Conservation (phyloP, 2,797 vertebrate species). For the Chaunax sp. region DNA sequence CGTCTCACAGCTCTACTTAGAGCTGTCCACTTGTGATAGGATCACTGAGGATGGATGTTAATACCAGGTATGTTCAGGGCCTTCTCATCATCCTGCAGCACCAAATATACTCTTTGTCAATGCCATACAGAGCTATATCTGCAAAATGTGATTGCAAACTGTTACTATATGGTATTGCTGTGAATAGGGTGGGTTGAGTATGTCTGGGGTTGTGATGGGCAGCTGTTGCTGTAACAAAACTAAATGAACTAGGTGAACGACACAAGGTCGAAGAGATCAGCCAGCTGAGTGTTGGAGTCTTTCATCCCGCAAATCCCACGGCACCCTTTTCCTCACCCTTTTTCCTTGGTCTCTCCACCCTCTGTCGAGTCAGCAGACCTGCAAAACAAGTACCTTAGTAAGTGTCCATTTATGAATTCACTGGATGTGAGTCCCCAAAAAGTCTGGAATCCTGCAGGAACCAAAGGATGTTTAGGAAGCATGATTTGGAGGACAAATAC, state of each 20-base stretch:
- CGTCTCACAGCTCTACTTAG: too few species aligned
- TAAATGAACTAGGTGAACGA: slow-evolving; percentile 24
- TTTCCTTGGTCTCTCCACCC: not conserved
- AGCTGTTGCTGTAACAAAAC: slow-evolving; percentile 46
- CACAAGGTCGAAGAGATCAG: slow-evolving; percentile 57
- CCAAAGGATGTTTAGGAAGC: not conserved
- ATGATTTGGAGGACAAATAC: not conserved
- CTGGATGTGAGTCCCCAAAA: not conserved
- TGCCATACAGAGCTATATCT: not conserved
- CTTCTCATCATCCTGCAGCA: not conserved
- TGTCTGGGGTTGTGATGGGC: slow-evolving; percentile 25
- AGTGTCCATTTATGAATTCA: not conserved
- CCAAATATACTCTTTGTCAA: not conserved
- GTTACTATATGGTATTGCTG: slow-evolving; percentile 24
- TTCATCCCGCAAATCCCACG: slow-evolving; percentile 43
- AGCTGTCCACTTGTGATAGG: too few species aligned
- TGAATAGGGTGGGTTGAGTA: slow-evolving; percentile 15
- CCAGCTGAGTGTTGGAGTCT: slow-evolving; percentile 58
- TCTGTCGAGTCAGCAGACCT: slow-evolving; percentile 9
- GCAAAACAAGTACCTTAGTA: not conserved
- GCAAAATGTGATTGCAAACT: not conserved
- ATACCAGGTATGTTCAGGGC: not conserved
- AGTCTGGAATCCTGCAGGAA: not conserved
- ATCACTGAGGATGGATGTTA: too few species aligned
- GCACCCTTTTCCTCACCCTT: slow-evolving; percentile 21